Conservation (phyloP, 2,888 invertebrate genomes). For the Protonemura montana region DNA sequence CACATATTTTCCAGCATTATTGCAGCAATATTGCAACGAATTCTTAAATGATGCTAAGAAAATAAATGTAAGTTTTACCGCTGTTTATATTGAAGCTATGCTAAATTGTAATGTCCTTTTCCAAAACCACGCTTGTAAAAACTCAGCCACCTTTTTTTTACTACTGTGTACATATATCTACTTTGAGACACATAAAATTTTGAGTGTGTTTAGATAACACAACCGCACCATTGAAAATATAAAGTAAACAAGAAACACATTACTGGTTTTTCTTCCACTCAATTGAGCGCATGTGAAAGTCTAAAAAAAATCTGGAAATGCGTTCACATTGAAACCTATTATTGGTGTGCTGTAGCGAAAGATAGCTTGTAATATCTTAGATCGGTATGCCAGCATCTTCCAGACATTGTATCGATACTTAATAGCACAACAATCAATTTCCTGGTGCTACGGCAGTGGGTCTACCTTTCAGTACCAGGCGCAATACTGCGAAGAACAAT, state of each 20-base stretch:
- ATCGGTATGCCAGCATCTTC: too few species aligned
- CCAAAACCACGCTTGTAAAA: too few species aligned
- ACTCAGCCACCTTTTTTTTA: too few species aligned
- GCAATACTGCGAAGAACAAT: background rate
- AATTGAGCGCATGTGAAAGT: background rate
- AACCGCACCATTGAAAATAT: background rate
- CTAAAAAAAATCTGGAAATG: background rate
- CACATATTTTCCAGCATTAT: too few species aligned
- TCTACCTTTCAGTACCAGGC: background rate
- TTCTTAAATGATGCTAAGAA: too few species aligned
- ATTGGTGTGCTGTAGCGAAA: background rate
- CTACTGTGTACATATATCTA: background rate
- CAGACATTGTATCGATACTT: too few species aligned
- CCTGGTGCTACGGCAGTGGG: too few species aligned
- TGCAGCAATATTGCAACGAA: too few species aligned
- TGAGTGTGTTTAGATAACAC: conserved; percentile 7
- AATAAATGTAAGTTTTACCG: too few species aligned
- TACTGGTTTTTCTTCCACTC: conserved; percentile 7
- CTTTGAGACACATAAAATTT: background rate
- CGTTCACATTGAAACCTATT: background rate
- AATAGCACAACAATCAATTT: too few species aligned
- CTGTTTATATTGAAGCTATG: too few species aligned
- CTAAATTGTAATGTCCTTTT: too few species aligned
- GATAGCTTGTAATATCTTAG: background rate
- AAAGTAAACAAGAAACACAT: conserved; percentile 3